Conservation (phyloP, 2,797 vertebrate species). For the Petrocephalus sullivani region DNA sequence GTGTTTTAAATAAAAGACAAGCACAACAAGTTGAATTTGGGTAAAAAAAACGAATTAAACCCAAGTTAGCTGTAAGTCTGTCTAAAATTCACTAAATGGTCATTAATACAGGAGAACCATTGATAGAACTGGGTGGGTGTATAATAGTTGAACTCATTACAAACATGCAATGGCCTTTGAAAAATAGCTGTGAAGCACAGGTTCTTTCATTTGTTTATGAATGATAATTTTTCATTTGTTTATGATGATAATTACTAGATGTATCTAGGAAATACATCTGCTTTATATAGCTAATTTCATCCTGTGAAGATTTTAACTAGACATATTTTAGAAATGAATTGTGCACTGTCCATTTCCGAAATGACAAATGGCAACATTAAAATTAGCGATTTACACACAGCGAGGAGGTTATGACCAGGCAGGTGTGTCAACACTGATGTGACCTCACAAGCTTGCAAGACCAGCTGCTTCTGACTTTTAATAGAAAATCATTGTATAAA, state of each 20-base stretch:
- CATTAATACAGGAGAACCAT: not conserved
- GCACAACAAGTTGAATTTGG: not conserved
- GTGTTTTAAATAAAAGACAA: not conserved
- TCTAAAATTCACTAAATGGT: not conserved
- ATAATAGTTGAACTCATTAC: not conserved
- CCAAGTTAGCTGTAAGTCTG: not conserved
- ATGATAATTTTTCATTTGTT: too few species aligned
- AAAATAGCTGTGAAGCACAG: not conserved
- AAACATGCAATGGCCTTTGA: not conserved
- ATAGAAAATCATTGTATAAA: not conserved
- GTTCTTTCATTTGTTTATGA: not conserved
- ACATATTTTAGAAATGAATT: conserved; percentile 3
- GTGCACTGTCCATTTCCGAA: not conserved
- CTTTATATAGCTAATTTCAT: not conserved
- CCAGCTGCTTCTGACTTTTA: not conserved
- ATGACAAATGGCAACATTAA: not conserved
- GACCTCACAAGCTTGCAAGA: not conserved
- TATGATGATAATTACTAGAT: not conserved
- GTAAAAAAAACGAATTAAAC: too few species aligned
- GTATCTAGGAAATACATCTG: not conserved
- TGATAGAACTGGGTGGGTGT: not conserved
- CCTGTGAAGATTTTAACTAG: not conserved
- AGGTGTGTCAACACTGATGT: not conserved
- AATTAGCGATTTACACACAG: not conserved
- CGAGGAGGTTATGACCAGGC: not conserved